These are phyloP conservation scores for Microcaecilia unicolor DNA, from an alignment of 2,797 vertebrate species.

Conservation along the genomic window DNA sequence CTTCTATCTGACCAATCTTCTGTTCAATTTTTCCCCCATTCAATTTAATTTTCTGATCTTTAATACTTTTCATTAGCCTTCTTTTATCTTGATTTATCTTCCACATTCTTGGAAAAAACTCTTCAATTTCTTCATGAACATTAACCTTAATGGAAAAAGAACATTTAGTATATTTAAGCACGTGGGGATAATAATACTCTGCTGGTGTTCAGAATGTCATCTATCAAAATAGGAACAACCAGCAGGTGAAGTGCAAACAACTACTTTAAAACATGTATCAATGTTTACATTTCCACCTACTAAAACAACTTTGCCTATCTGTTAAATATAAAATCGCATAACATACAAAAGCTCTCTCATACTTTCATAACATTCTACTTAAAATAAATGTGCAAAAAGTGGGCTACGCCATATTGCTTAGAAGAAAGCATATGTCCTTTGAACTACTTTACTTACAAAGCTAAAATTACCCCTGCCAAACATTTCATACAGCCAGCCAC, in stretches of 20 bases:
- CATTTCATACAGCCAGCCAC: too few species aligned
- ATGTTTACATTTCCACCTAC: conserved; percentile 51
- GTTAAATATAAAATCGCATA: too few species aligned
- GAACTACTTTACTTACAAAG: too few species aligned
- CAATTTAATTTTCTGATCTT: conserved; percentile 95
- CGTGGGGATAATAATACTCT: conserved; percentile 79
- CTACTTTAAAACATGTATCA: conserved; percentile 54
- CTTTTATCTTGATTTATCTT: conserved; percentile 97
- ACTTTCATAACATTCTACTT: too few species aligned
- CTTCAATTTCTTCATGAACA: conserved; percentile 97
- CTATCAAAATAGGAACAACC: conserved; percentile 60
- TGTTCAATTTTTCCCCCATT: conserved; percentile 85
- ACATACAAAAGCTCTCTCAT: too few species aligned
- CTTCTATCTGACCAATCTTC: conserved; percentile 97
- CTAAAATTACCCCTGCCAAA: too few species aligned
- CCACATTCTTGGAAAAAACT: conserved; percentile 97
- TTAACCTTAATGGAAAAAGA: conserved; percentile 98
- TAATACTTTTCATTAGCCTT: conserved; percentile 96
- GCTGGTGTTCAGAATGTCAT: conserved; percentile 68
- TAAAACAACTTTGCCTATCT: too few species aligned
- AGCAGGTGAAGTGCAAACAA: conserved; percentile 71
- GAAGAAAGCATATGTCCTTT: too few species aligned
- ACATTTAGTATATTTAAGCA: conserved; percentile 98
- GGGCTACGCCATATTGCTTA: too few species aligned
- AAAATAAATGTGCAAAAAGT: too few species aligned